A percentile compares a stretch with the other conserved stretches of the same genome.
Conservation (phyloP, 2,113 vertebrate species). For the Gulo gulo region DNA sequence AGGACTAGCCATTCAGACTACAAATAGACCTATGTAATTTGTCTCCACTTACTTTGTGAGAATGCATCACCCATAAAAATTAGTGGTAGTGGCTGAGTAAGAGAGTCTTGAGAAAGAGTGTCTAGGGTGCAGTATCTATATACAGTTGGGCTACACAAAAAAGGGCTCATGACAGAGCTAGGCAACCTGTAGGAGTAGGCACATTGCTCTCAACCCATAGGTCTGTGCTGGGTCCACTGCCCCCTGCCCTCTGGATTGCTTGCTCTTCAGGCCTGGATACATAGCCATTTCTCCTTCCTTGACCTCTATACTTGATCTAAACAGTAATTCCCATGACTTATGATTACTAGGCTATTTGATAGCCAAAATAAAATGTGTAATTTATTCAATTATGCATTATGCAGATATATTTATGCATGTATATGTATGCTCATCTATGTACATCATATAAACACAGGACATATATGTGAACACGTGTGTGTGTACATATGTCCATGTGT, state of each 20-base stretch:
- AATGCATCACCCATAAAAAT: background rate
- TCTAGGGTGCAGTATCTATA: background rate
- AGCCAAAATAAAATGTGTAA: background rate
- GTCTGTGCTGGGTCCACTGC: background rate
- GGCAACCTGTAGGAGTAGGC: background rate
- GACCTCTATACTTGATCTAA: background rate
- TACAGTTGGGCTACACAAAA: background rate
- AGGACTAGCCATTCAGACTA: background rate
- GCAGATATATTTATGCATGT: background rate
- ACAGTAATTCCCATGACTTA: background rate
- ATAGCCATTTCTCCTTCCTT: background rate
- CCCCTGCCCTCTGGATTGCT: background rate
- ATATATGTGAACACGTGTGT: background rate
- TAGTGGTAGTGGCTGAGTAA: background rate
- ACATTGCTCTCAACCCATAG: accelerated
- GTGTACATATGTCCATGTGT: background rate
- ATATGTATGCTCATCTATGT: background rate
- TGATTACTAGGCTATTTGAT: background rate
- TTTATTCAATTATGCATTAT: background rate
- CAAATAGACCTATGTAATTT: background rate
- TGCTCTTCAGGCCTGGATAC: background rate
- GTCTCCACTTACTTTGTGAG: background rate
- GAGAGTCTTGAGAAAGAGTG: background rate
- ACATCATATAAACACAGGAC: background rate
- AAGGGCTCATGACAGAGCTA: background rate